Evolutionary conservation across 2,113 vertebrate genomes (phyloP).

Genomic region (Isichthys henryi): DNA sequence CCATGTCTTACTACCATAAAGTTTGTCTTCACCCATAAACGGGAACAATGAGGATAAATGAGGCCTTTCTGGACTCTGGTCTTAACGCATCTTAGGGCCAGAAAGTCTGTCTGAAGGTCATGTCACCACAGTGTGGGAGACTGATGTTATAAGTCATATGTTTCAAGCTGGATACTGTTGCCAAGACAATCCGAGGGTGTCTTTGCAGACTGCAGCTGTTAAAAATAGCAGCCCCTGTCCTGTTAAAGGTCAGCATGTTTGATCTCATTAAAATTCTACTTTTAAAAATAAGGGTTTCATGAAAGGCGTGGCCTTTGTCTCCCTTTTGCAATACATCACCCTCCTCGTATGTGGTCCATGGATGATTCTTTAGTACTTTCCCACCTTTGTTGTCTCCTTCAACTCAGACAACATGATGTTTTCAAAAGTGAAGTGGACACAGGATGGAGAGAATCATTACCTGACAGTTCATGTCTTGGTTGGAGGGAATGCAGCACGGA

Average conservation of each 20-base stretch:
- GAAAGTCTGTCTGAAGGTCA: background rate
- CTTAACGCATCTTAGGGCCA: background rate
- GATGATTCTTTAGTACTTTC: background rate
- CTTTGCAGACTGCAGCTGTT: background rate
- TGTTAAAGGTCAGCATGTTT: constrained; percentile 13
- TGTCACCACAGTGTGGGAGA: background rate
- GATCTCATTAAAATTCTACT: constrained; percentile 23
- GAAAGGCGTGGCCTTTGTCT: background rate
- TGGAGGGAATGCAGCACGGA: background rate
- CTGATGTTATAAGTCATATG: background rate
- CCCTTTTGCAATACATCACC: background rate
- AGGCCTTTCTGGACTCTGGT: background rate
- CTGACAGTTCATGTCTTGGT: background rate
- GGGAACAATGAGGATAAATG: background rate
- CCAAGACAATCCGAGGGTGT: background rate
- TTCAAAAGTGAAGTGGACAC: background rate
- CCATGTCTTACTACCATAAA: background rate
- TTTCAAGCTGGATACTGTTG: background rate
- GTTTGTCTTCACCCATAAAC: background rate
- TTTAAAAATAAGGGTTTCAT: background rate
- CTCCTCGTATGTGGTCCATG: background rate
- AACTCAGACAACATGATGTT: background rate
- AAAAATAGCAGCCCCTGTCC: background rate
- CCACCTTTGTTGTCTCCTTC: background rate
- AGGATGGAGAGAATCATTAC: background rate